These are phyloP conservation scores for Xyliphius kryptos DNA, from an alignment of 2,113 vertebrate genomes.

Conservation along the genomic window DNA sequence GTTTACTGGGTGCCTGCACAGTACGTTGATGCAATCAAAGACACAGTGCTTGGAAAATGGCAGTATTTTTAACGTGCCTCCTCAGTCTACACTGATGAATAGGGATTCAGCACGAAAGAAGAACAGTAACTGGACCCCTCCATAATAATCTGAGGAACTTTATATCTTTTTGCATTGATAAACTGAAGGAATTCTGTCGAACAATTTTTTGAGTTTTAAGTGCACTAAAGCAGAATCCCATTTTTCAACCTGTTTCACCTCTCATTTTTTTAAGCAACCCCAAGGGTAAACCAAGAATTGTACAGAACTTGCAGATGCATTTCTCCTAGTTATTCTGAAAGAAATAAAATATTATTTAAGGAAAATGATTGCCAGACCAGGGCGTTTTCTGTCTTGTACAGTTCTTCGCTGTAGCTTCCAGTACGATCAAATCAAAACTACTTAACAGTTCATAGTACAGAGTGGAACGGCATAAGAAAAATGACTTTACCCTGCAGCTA, in stretches of 20 bases:
- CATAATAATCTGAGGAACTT: slow-evolving; percentile 50
- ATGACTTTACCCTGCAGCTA: neutral
- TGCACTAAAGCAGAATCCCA: slow-evolving; percentile 65
- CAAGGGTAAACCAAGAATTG: slow-evolving; percentile 66
- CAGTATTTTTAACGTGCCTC: slow-evolving; percentile 99
- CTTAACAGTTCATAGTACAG: slow-evolving; percentile 2
- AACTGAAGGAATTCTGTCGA: slow-evolving; percentile 59
- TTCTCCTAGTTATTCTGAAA: no score
- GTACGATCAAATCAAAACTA: slow-evolving; percentile 42
- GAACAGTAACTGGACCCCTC: slow-evolving; percentile 66
- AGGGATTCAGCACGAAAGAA: slow-evolving; percentile 58
- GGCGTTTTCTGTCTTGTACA: slow-evolving; percentile 38
- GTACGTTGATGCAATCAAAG: slow-evolving; percentile 98
- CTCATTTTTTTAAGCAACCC: slow-evolving; percentile 61
- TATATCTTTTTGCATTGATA: slow-evolving; percentile 47
- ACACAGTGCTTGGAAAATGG: slow-evolving; percentile 99
- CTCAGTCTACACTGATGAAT: slow-evolving; percentile 87
- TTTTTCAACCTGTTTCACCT: slow-evolving; percentile 63
- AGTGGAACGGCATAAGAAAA: slow-evolving; percentile 2
- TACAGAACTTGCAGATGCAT: slow-evolving; percentile 73
- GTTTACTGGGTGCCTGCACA: slow-evolving; percentile 98
- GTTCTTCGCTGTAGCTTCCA: slow-evolving; percentile 28
- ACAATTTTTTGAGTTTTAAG: slow-evolving; percentile 64
- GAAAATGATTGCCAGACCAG: slow-evolving; percentile 47
- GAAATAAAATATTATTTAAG: slow-evolving; percentile 78